A percentile compares a stretch with the other conserved stretches of the same genome.
phyloP scores from a whole-genome alignment of 2,888 invertebrate genomes.

The Pollenia griseotomentosa region DNA sequence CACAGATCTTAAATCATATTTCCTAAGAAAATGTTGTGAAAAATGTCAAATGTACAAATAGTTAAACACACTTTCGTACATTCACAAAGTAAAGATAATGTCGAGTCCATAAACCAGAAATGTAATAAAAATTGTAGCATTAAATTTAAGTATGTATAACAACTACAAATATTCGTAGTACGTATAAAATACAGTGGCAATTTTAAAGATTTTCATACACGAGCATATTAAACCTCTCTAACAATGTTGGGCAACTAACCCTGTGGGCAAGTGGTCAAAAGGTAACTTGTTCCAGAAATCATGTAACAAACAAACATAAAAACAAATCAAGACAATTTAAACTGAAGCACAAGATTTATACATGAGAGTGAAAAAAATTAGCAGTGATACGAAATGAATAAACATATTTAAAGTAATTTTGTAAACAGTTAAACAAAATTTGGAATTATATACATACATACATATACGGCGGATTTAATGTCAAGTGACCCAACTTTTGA shows the following conservation, averaged over 20 bases:
- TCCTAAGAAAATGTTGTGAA: constrained; percentile 60
- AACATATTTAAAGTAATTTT: too few relatives aligned
- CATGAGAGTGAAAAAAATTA: constrained; percentile 22
- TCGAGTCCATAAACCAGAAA: constrained; percentile 53
- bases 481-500: too few relatives aligned
- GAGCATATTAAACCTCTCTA: constrained; percentile 25
- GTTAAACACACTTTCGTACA: constrained; percentile 7
- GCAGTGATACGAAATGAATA: background rate
- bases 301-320: constrained; percentile 38
- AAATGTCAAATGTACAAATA: constrained; percentile 41
- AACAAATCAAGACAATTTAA: constrained; percentile 60
- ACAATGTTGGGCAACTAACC: constrained; percentile 48
- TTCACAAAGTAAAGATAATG: background rate
- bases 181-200: constrained; percentile 44
- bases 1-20: constrained; percentile 52
- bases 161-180: constrained; percentile 18
- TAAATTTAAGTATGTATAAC: constrained; percentile 41
- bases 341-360: constrained; percentile 28
- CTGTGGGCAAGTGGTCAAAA: constrained; percentile 58
- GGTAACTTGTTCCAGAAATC: constrained; percentile 67
- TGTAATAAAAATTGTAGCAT: constrained; percentile 53
- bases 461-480: too few relatives aligned
- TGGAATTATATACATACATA: too few relatives aligned
- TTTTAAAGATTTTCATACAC: constrained; percentile 25
- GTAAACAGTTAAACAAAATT: too few relatives aligned